Conservation (phyloP, 2,888 invertebrate species). For the Drosophila melanosoma region DNA sequence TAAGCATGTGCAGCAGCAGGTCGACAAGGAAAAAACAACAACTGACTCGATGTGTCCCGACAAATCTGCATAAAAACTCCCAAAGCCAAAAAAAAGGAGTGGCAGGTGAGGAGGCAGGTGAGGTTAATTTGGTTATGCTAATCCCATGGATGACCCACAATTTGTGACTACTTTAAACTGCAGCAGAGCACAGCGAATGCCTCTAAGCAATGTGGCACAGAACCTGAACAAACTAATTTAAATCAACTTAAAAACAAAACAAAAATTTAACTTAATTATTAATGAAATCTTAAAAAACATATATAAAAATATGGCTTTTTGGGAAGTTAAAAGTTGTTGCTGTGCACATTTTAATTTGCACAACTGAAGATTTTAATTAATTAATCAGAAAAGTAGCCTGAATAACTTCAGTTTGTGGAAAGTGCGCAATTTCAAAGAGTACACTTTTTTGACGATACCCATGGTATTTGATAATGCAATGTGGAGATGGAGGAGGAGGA, state of each 20-base stretch:
- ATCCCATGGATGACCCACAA: background rate
- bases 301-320: background rate
- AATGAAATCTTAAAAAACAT: background rate
- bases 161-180: background rate
- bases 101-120: too few relatives aligned
- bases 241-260: background rate
- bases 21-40: background rate
- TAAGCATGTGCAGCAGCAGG: conserved; percentile 5
- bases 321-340: background rate
- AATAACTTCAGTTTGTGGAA: background rate
- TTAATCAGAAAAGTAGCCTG: background rate
- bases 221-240: background rate
- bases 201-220: background rate
- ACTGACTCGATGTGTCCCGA: background rate
- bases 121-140: background rate
- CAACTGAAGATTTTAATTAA: background rate
- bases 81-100: background rate
- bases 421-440: background rate
- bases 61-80: background rate
- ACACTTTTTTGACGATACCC: too few relatives aligned
- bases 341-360: background rate
- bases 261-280: background rate
- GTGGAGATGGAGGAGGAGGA: background rate
- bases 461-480: conserved; percentile 10
- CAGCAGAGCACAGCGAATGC: background rate